phyloP scores from a whole-genome alignment of 1,140 invertebrate genomes.

The Dinothrombium tinctorium region DNA sequence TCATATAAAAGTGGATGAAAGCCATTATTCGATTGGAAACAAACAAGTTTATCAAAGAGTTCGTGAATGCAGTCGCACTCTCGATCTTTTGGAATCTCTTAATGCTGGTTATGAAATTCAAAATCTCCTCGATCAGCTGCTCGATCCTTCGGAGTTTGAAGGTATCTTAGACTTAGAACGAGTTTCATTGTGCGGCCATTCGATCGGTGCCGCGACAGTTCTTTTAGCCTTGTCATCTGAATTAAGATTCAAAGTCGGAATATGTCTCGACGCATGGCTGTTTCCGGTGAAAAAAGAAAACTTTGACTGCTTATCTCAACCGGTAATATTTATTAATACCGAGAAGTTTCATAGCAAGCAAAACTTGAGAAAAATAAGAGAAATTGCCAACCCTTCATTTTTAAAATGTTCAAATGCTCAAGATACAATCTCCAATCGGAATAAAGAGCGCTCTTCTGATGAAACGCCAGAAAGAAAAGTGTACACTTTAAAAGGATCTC shows the following conservation, averaged over 20 bases:
- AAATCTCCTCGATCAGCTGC: slow-evolving; percentile 26
- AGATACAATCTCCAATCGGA: background rate
- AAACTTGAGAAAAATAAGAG: slow-evolving; percentile 30
- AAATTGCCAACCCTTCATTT: background rate
- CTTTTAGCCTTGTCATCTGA: slow-evolving; percentile 29
- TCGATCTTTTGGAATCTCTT: slow-evolving; percentile 29
- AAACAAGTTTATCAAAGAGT: slow-evolving; percentile 16
- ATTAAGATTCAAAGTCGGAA: slow-evolving; percentile 23
- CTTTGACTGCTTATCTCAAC: slow-evolving; percentile 26
- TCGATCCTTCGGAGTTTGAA: slow-evolving; percentile 16
- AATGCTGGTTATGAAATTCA: slow-evolving; percentile 27
- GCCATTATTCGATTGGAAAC: slow-evolving; percentile 8
- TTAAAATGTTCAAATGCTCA: background rate
- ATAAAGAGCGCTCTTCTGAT: slow-evolving; percentile 10
- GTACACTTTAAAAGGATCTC: slow-evolving; percentile 26
- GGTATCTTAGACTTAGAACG: slow-evolving; percentile 29
- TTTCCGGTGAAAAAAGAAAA: slow-evolving; percentile 33
- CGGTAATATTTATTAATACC: slow-evolving; percentile 35
- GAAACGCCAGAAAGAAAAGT: slow-evolving; percentile 17
- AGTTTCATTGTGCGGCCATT: slow-evolving; percentile 34
- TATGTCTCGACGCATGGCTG: slow-evolving; percentile 39
- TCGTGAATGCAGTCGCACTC: slow-evolving; percentile 27
- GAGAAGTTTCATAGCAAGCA: slow-evolving; percentile 36
- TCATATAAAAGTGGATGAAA: background rate
- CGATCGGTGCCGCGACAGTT: slow-evolving; percentile 38